Percentiles rank a stretch among this genome's conserved stretches.
These are phyloP conservation scores for Equus przewalskii DNA, from an alignment of 2,113 vertebrate species.

Conservation along the genomic window DNA sequence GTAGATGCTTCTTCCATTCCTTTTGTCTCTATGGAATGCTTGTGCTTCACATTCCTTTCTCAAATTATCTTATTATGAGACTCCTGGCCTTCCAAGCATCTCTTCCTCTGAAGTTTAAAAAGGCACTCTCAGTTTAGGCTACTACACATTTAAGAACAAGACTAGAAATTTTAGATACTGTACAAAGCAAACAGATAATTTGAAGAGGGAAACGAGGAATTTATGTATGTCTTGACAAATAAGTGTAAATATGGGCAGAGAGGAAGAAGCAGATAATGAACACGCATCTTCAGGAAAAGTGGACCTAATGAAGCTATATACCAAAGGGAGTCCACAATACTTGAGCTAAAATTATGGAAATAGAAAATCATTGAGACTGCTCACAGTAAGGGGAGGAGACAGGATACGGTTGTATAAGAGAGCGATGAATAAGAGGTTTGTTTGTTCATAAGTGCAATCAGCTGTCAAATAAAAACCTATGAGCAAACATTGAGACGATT, in stretches of 20 bases:
- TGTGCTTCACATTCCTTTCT: not conserved
- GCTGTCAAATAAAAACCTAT: not conserved
- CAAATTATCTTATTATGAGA: not conserved
- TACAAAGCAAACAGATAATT: not conserved
- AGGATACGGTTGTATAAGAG: not conserved
- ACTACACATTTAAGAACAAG: not conserved
- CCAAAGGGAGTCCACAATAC: not conserved
- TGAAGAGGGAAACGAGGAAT: not conserved
- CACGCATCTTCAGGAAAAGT: not conserved
- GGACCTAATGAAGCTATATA: not conserved
- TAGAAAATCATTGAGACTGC: not conserved
- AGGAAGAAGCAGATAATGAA: not conserved
- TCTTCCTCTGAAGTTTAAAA: not conserved
- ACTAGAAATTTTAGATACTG: not conserved
- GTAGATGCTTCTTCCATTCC: not conserved
- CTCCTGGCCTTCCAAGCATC: not conserved
- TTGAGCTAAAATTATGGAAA: not conserved
- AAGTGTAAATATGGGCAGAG: not conserved
- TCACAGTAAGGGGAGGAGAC: not conserved
- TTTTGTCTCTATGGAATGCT: not conserved
- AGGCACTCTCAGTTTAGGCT: not conserved
- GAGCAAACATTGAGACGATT: not conserved
- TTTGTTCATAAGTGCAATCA: not conserved
- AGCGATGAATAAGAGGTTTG: not conserved
- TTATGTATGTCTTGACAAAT: not conserved